phyloP scores from a whole-genome alignment of 2,888 invertebrate genomes.

The Polymixis lichenea region DNA sequence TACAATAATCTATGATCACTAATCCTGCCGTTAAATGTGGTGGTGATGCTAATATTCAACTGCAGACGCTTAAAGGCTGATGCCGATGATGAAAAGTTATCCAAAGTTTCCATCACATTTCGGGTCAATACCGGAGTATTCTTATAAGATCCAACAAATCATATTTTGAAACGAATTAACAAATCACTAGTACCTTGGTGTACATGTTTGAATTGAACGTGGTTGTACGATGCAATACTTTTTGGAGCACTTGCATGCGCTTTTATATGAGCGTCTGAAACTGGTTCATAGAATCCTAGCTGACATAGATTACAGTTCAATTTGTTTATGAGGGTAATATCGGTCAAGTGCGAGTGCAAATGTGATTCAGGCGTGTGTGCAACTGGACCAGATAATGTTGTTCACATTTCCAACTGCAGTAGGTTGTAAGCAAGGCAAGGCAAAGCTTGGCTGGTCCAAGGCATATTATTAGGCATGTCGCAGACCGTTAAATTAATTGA shows the following conservation, averaged over 20 bases:
- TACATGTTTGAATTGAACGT: conserved; percentile 85
- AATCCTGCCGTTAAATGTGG: background rate
- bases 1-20: background rate
- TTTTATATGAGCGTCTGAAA: conserved; percentile 83
- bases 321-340: conserved; percentile 51
- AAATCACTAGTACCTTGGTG: conserved; percentile 79
- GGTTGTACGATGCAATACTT: conserved; percentile 82
- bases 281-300: conserved; percentile 77
- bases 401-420: conserved; percentile 46
- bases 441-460: conserved; percentile 8
- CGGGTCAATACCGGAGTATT: background rate
- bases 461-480: conserved; percentile 26
- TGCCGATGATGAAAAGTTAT: background rate
- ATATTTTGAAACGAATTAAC: conserved; percentile 15
- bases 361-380: conserved; percentile 19
- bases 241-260: conserved; percentile 80
- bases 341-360: conserved; percentile 51
- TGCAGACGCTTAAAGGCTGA: no score
- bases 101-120: background rate
- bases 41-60: background rate
- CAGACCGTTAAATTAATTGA: conserved; percentile 15
- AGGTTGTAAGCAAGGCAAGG: background rate
- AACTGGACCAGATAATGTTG: conserved; percentile 46
- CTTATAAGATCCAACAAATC: background rate
- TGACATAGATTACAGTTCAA: conserved; percentile 62